Base-by-base conservation (phyloP, 2,888 invertebrate genomes). In the Chloroclysta siterata region DNA sequence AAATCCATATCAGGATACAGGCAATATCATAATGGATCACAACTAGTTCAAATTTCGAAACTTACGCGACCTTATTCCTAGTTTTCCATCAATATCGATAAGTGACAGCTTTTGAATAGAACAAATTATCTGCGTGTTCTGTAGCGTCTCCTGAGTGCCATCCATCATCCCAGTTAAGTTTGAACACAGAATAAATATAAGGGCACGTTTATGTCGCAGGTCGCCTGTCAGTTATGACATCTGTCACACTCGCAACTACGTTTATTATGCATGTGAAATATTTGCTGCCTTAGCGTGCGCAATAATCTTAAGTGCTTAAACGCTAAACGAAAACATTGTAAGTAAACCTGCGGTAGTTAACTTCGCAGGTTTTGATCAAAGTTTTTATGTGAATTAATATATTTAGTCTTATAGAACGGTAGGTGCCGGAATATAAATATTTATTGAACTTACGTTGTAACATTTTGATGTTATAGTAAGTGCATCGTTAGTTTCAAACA, bases 101-200 rank as follows among this genome's bases (percentile, higher is more conserved):
- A 46, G 48, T 58, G 63, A 53, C 63, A 54, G 28, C 22, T 44
- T 41, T 50, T 46, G 57, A 58, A 58, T 66, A 42, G 50, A 60
- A 66, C 66, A 61, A 64, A 59, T 61, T 54, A 64, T 58, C 22
- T 48, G 50, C 48, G 52, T 57, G 61, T 60, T 60, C 53, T 58
- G 59, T 64, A 48, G 39, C 59, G 36, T 66, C 63, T 59, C 53
- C 33, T 10, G 52, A 54, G 56, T 55, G 58, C 50, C 51, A 67
- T 64, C 63, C 57, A 64, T 64, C 67, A 67, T 61, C 42, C 5
- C 36, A 17, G 58, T 48, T 53, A 50, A 60, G 56, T 65, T 65
- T 53, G 53, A 55, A 64, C 59, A 60, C 14, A 28, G 14, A 39
- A 39, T 33, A 33, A 46, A 47, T 29, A 53, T 48, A 51, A 56